Conservation (phyloP, 2,797 vertebrate genomes). For the Odontamblyopus rebecca region DNA sequence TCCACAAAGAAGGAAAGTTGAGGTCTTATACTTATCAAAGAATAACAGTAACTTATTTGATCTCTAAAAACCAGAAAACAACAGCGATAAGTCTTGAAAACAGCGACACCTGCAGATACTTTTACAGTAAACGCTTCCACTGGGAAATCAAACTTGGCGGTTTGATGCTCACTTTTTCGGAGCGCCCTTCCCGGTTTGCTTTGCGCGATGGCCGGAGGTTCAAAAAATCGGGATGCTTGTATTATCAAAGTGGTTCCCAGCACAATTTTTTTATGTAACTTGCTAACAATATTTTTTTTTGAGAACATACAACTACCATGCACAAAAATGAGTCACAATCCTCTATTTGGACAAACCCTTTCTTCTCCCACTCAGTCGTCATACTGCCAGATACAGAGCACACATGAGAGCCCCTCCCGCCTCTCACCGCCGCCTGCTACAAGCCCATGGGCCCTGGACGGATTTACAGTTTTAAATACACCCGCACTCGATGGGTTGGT, state of each 20-base stretch:
- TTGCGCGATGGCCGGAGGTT: too few relatives aligned
- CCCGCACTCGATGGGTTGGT: conserved; percentile 46
- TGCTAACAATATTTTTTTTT: background rate
- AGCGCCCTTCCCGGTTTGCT: too few relatives aligned
- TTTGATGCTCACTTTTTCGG: too few relatives aligned
- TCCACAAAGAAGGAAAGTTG: too few relatives aligned
- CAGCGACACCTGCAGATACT: too few relatives aligned
- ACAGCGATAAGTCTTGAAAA: too few relatives aligned
- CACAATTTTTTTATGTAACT: background rate
- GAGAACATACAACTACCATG: background rate
- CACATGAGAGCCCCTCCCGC: conserved; percentile 44
- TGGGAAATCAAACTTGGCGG: too few relatives aligned
- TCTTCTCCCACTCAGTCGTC: conserved; percentile 43
- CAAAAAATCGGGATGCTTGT: too few relatives aligned
- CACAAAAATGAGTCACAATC: conserved; percentile 37
- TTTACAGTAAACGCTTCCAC: too few relatives aligned
- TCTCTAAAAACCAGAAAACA: too few relatives aligned
- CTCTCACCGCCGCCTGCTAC: conserved; percentile 45
- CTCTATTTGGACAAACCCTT: conserved; percentile 39
- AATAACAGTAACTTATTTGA: too few relatives aligned
- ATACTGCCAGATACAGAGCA: conserved; percentile 49
- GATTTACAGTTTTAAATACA: conserved; percentile 31
- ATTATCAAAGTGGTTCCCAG: background rate
- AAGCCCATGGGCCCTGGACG: conserved; percentile 47
- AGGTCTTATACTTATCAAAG: too few relatives aligned